phyloP scores from a whole-genome alignment of 1,140 invertebrate species.

The honey bee (Apis mellifera) region Amel_HAv3.1 CM009940.2:5244001-5244500 shows the following conservation, averaged over 20 bases:
- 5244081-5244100: not conserved
- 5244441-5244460: too few relatives aligned
- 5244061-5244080: not conserved
- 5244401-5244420: too few relatives aligned
- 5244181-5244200: not conserved
- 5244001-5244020: not conserved
- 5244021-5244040: too few relatives aligned
- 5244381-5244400: too few relatives aligned
- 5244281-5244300: not conserved
- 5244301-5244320: not conserved
- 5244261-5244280: not conserved
- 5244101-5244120: too few relatives aligned
- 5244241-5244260: not conserved
- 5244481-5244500: too few relatives aligned
- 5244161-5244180: not conserved
- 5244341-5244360: too few relatives aligned
- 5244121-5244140: too few relatives aligned
- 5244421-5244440: too few relatives aligned
- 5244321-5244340: too few relatives aligned
- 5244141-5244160: not conserved
- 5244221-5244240: not conserved
- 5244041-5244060: not conserved
- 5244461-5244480: too few relatives aligned
- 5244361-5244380: too few relatives aligned
- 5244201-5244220: not conserved